Conservation (phyloP, 2,797 vertebrate genomes). For the Neomorphus geoffroyi region DNA sequence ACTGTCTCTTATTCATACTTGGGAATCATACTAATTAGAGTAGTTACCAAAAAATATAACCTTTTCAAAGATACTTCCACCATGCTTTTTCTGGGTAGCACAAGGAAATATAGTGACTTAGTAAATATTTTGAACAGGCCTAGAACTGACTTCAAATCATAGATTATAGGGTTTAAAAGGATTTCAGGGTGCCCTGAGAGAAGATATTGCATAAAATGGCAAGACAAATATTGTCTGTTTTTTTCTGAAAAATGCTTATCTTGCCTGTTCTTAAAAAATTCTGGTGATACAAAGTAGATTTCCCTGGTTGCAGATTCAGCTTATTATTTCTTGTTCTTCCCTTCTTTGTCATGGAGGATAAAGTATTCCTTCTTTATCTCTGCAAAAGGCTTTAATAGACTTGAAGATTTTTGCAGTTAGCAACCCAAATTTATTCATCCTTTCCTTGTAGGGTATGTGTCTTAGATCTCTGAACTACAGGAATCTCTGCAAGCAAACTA, state of each 20-base stretch:
- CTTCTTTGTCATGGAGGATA: not conserved
- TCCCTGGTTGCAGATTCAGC: not conserved
- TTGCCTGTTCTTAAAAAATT: not conserved
- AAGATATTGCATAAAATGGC: not conserved
- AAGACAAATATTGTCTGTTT: not conserved
- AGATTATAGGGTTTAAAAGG: not conserved
- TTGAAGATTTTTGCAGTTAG: not conserved
- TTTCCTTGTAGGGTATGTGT: not conserved
- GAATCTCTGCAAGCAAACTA: not conserved
- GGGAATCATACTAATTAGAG: slow-evolving; percentile 19
- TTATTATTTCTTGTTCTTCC: not conserved
- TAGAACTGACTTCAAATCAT: not conserved
- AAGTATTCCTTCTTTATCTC: not conserved
- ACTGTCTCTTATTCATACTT: not conserved
- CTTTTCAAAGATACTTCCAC: slow-evolving; percentile 1
- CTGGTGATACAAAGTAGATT: not conserved
- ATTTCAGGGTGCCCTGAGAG: not conserved
- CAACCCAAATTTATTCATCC: not conserved
- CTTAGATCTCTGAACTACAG: not conserved
- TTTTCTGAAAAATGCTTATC: slow-evolving; percentile 3
- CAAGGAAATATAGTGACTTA: slow-evolving; percentile 20
- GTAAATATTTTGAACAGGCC: not conserved
- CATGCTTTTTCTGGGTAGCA: not conserved
- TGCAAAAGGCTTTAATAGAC: not conserved
- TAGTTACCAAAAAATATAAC: slow-evolving; percentile 12